These are phyloP conservation scores for Oncorhynchus kisutch DNA, from an alignment of 2,113 vertebrate genomes.

Conservation along the genomic window DNA sequence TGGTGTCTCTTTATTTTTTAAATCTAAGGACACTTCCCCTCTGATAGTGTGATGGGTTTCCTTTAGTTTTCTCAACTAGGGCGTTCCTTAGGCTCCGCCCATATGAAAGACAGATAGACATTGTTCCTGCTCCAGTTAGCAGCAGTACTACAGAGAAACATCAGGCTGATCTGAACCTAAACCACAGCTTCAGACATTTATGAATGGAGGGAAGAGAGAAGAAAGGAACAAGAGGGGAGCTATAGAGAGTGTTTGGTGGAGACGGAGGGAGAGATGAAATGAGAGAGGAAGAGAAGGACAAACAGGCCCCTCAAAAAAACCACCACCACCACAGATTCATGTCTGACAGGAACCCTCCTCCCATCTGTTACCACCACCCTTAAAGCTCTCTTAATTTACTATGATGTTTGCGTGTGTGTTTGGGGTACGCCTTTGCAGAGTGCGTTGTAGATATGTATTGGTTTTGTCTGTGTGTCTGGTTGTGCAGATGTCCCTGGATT, in stretches of 20 bases:
- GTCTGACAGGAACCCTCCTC: constrained; percentile 57
- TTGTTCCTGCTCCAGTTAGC: constrained; percentile 9
- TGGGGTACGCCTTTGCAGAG: constrained; percentile 13
- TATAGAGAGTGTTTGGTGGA: too few relatives aligned
- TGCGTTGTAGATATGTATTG: constrained; percentile 25
- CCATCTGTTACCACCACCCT: constrained; percentile 32
- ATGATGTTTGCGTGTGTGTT: not conserved
- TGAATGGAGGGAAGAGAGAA: too few relatives aligned
- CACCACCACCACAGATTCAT: constrained; percentile 52
- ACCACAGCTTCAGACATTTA: too few relatives aligned
- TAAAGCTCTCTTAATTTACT: constrained; percentile 47
- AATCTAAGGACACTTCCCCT: constrained; percentile 64
- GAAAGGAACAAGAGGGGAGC: too few relatives aligned
- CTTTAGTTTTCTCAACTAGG: constrained; percentile 63
- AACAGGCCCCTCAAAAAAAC: not conserved
- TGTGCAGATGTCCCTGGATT: not conserved
- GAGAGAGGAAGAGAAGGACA: too few relatives aligned
- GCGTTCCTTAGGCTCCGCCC: constrained; percentile 67
- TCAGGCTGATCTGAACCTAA: too few relatives aligned
- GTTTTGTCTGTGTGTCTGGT: constrained; percentile 17
- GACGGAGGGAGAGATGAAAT: too few relatives aligned
- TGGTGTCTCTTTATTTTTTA: constrained; percentile 70
- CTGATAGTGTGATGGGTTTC: constrained; percentile 73
- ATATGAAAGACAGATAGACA: constrained; percentile 67
- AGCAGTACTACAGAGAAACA: too few relatives aligned